phyloP scores from a whole-genome alignment of 2,888 invertebrate species.

The Dolichopus griseipennis region DNA sequence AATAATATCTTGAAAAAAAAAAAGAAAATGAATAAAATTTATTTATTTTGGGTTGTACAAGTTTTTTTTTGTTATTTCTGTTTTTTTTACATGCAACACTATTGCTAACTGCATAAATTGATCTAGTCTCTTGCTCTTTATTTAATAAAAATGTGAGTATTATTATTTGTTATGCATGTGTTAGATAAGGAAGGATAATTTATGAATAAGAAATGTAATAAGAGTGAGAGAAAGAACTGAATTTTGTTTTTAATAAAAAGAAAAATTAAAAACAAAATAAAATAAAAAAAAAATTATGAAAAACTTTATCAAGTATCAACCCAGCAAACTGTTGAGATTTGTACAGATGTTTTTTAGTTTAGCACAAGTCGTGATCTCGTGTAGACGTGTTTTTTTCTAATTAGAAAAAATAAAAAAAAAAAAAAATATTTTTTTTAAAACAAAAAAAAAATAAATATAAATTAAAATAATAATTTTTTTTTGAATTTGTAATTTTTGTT shows the following conservation, averaged over 20 bases:
- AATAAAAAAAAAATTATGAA: neutral
- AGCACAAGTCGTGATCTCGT: constrained; percentile 44
- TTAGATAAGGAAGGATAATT: neutral
- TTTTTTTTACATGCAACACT: neutral
- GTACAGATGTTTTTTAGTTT: constrained; percentile 33
- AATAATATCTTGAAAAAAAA: too few species aligned
- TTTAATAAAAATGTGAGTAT: neutral
- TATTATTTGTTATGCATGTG: too few species aligned
- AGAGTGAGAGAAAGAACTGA: neutral
- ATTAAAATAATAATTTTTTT: too few species aligned
- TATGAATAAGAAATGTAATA: neutral
- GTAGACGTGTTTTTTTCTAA: constrained; percentile 35
- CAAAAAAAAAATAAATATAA: too few species aligned
- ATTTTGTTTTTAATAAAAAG: neutral
- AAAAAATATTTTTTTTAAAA: neutral
- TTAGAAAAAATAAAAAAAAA: neutral
- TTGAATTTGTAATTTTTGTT: neutral
- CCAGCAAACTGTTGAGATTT: constrained; percentile 10
- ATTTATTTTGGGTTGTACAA: constrained; percentile 1
- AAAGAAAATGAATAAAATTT: neutral
- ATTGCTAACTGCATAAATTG: neutral
- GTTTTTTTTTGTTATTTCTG: neutral
- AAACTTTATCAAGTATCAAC: neutral
- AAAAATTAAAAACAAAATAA: neutral
- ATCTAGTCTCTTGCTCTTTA: neutral